Base-by-base conservation (phyloP, 2,888 invertebrate species). In the Tetragonula carbonaria region DNA sequence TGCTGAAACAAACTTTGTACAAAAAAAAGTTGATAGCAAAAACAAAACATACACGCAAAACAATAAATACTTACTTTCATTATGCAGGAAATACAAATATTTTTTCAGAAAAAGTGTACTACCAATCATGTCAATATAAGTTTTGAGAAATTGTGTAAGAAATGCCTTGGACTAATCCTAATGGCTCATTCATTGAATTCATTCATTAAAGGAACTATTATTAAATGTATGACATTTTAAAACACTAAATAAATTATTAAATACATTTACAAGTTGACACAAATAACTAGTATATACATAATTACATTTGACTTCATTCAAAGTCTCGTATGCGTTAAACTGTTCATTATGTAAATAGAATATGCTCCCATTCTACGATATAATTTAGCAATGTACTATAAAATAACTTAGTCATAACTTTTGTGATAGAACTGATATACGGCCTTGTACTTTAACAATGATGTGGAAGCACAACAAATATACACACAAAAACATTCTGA, bases 191-290 rank as follows among this genome's bases (percentile, higher is more conserved):
- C 38, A 50, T 63, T 63, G 50, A 74, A 18, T 59, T 68, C 53
- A 55, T 78, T 33, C 65, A 70, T 74, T 80, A 68, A 70, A 88
- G 88, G 89, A 88, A 89, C 87, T 88, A 79, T 87, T 18, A 78
- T 70, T 80, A 53, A 75, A 81, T 81, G 68, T 77, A 67, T 73
- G 57, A 71, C 81, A 82, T 77, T 78, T 78, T 33, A 65, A 33
- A 73, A 76, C 77, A 65, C 68, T 72, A 71, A 90, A 91, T 91
- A 91, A 91, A 92, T 91, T 51, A 91, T 90, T 91, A 91, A 88
- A 91, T 91, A 91, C 51, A 83, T 65, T 71, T 82, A 88, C 72
- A 80, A 78, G 51, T 85, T 80, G 81, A 76, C 86, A 87, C 78
- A 76, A 87, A 85, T 87, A 88, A 53, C 82, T 85, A 76, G 72